A percentile compares a stretch with the other conserved stretches of the same genome.
Evolutionary conservation across 2,888 invertebrate species (phyloP).

Genomic region (Latheticus oryzae): DNA sequence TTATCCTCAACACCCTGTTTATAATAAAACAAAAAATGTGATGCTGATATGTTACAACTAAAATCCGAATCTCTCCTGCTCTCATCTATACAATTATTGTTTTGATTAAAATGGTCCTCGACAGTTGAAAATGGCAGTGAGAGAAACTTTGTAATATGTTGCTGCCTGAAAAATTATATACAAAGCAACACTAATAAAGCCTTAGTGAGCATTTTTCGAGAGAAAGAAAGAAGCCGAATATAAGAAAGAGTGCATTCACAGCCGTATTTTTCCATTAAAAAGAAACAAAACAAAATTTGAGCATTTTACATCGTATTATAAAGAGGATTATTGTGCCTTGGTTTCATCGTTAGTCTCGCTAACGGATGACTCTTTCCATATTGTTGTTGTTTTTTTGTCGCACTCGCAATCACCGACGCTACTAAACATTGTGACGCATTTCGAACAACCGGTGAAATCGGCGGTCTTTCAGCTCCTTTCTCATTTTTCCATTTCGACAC

Average conservation of each 20-base stretch:
- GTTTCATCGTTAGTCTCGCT: conserved; percentile 85
- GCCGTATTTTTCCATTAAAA: conserved; percentile 51
- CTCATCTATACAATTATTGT: conserved; percentile 35
- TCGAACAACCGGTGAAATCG: conserved; percentile 41
- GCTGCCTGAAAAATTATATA: too few species aligned
- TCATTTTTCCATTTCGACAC: conserved; percentile 53
- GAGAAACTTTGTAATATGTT: too few species aligned
- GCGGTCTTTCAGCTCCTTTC: conserved; percentile 34
- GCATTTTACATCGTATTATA: conserved; percentile 90
- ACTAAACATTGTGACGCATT: conserved; percentile 66
- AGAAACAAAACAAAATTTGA: too few species aligned
- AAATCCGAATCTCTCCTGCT: conserved; percentile 42
- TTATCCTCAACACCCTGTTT: too few species aligned
- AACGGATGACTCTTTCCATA: conserved; percentile 94
- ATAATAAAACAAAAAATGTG: conserved; percentile 30
- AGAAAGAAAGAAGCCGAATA: conserved; percentile 25
- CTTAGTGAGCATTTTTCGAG: conserved; percentile 25
- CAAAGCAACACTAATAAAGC: conserved; percentile 42
- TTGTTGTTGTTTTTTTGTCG: conserved; percentile 81
- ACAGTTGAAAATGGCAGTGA: conserved; percentile 47
- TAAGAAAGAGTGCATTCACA: conserved; percentile 56
- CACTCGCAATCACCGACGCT: conserved; percentile 76
- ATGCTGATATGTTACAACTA: conserved; percentile 37
- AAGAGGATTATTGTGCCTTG: conserved; percentile 83
- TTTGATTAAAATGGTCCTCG: conserved; percentile 48